Conservation (phyloP, 1,140 invertebrate species). For the Battus philenor region DNA sequence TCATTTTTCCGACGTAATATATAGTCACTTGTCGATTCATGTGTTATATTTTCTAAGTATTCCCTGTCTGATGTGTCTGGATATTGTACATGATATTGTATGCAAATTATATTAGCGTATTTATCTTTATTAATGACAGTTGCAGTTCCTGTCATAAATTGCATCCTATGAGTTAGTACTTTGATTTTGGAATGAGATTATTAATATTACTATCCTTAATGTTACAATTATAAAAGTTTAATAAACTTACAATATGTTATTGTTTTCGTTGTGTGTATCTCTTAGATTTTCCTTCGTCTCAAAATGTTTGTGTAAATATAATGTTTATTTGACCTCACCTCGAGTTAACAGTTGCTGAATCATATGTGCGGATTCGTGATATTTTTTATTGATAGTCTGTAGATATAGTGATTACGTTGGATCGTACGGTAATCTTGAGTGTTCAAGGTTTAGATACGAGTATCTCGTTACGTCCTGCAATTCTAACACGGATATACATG, state of each 20-base stretch:
- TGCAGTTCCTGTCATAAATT: conserved; percentile 13
- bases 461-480: too few relatives aligned
- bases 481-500: too few relatives aligned
- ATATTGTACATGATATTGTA: conserved; percentile 8
- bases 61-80: conserved; percentile 7
- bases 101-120: conserved; percentile 13
- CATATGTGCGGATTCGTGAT: conserved; percentile 2
- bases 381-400: conserved; percentile 10
- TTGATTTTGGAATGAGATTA: too few relatives aligned
- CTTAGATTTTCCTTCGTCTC: too few relatives aligned
- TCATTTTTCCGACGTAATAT: conserved; percentile 4
- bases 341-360: neutral
- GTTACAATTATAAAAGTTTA: too few relatives aligned
- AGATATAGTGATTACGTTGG: conserved; percentile 6
- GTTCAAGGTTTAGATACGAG: conserved; percentile 8
- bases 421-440: conserved; percentile 5
- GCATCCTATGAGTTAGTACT: conserved; percentile 13
- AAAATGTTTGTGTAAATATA: too few relatives aligned
- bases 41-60: conserved; percentile 10
- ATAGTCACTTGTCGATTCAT: conserved; percentile 14
- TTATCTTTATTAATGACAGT: conserved; percentile 6
- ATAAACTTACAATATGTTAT: too few relatives aligned
- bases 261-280: too few relatives aligned
- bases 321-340: conserved; percentile 1
- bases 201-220: too few relatives aligned